A percentile compares a stretch with the other conserved stretches of the same genome.
These are phyloP conservation scores for Erpornis zantholeuca DNA, from an alignment of 2,113 vertebrate species.

Conservation along the genomic window DNA sequence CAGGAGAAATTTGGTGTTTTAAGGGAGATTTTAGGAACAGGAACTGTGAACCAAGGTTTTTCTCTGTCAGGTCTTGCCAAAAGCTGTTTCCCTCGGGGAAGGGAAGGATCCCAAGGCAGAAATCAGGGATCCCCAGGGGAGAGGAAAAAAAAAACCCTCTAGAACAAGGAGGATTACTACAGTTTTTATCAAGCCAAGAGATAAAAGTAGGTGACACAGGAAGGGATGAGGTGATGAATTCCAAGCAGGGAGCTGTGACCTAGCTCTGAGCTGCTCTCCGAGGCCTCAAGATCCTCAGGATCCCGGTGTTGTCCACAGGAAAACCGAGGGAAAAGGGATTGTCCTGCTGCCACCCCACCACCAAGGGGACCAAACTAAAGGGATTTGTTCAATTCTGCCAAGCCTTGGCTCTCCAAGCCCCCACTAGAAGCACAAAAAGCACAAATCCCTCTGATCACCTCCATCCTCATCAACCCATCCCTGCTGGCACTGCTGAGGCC, in stretches of 20 bases:
- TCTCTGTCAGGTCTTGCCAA: not conserved
- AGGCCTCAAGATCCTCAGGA: not conserved
- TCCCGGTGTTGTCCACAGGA: not conserved
- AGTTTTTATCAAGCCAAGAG: not conserved
- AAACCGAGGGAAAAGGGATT: not conserved
- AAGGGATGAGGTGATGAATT: not conserved
- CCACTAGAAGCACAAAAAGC: no score
- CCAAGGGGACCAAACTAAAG: fast-evolving
- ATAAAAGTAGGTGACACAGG: fast-evolving
- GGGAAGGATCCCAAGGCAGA: not conserved
- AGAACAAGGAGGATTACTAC: not conserved
- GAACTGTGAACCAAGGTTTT: not conserved
- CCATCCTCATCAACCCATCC: not conserved
- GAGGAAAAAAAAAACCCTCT: no score
- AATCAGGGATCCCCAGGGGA: not conserved
- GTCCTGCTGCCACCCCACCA: not conserved
- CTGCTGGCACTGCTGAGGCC: not conserved
- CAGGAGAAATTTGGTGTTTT: fast-evolving
- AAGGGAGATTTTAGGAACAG: not conserved
- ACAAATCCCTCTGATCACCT: fast-evolving
- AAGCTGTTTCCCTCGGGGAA: not conserved
- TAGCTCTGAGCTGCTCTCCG: not conserved
- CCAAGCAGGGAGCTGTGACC: not conserved
- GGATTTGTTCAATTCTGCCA: not conserved
- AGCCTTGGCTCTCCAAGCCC: not conserved